These are phyloP conservation scores for Remorina albescens DNA, from an alignment of 2,797 vertebrate species.

Conservation along the genomic window DNA sequence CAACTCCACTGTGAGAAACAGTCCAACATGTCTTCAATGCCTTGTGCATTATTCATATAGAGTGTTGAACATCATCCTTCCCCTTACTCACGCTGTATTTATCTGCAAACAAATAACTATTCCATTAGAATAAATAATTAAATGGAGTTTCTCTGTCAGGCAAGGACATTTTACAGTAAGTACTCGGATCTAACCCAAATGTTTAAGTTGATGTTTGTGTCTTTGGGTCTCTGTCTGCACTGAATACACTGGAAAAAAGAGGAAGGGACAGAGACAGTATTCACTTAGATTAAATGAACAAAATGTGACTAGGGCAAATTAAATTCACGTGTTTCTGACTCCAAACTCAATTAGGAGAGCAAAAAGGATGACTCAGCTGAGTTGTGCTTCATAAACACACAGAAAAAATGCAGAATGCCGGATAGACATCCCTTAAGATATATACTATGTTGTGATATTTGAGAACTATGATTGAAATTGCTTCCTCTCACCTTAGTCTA, in stretches of 20 bases:
- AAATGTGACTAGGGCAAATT: slow-evolving; percentile 66
- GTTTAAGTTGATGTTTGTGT: background rate
- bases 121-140: slow-evolving; percentile 37
- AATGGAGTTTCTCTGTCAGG: slow-evolving; percentile 21
- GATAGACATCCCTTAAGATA: background rate
- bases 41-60: slow-evolving; percentile 69
- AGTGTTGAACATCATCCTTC: slow-evolving; percentile 42
- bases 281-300: slow-evolving; percentile 54
- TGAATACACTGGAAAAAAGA: slow-evolving; percentile 9
- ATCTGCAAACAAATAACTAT: slow-evolving; percentile 38
- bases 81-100: slow-evolving; percentile 20
- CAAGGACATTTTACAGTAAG: background rate
- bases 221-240: background rate
- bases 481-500: background rate
- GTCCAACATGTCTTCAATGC: slow-evolving; percentile 47
- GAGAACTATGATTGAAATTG: too few relatives aligned
- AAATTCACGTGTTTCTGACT: slow-evolving; percentile 56
- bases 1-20: slow-evolving; percentile 60
- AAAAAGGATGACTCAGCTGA: slow-evolving; percentile 34
- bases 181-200: background rate
- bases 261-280: slow-evolving; percentile 48
- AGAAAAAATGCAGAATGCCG: slow-evolving; percentile 10
- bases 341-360: slow-evolving; percentile 58
- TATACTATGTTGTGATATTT: background rate
- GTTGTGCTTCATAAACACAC: slow-evolving; percentile 15